These are phyloP conservation scores for Myiagra hebetior DNA, from an alignment of 2,113 vertebrate species.

Conservation along the genomic window DNA sequence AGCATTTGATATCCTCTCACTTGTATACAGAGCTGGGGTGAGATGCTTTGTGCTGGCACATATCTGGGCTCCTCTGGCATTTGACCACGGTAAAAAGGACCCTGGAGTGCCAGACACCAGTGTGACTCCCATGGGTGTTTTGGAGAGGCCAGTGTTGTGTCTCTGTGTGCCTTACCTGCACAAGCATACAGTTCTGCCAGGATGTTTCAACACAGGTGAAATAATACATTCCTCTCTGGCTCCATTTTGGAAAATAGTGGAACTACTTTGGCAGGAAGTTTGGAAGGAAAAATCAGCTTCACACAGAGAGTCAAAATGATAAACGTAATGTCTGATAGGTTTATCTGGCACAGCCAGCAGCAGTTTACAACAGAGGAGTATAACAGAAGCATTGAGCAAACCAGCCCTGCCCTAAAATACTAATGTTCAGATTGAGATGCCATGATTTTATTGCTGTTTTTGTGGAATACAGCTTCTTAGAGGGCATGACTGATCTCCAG, in stretches of 20 bases:
- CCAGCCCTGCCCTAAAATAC: background rate
- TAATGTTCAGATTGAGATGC: background rate
- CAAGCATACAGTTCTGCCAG: background rate
- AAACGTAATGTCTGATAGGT: background rate
- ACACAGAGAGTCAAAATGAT: background rate
- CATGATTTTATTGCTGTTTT: background rate
- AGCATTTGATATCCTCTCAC: accelerated
- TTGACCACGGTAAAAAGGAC: background rate
- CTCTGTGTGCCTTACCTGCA: background rate
- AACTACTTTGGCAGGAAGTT: background rate
- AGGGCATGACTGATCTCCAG: background rate
- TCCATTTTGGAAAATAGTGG: background rate
- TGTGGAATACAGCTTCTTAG: background rate
- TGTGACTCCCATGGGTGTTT: background rate
- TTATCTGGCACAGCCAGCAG: background rate
- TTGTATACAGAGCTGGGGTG: accelerated
- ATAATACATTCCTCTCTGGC: background rate
- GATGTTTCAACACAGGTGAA: background rate
- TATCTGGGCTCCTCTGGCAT: background rate
- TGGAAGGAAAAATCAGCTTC: background rate
- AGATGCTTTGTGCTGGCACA: background rate
- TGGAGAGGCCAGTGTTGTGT: background rate
- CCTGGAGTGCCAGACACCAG: background rate
- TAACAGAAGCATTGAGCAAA: background rate
- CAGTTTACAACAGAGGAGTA: background rate